Evolutionary conservation across 2,113 vertebrate species (phyloP), one percentile per base, ranked within the genome.

Genomic region (Nannospalax galili): DNA sequence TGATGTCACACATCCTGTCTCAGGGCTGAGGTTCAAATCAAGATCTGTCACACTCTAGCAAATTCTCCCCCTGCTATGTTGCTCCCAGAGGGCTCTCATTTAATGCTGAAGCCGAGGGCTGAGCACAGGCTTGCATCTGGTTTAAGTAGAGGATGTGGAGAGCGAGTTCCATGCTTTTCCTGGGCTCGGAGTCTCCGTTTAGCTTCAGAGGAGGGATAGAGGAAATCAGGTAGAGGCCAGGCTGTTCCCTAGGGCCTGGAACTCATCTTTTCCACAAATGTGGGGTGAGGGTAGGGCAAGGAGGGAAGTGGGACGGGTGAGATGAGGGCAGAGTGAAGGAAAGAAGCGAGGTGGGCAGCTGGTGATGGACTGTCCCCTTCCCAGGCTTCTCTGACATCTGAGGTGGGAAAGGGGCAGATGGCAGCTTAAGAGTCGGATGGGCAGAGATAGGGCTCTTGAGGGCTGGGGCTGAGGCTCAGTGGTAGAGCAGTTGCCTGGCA

Each of bases 1-100:
- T 85, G 62, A 69, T 64, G 58, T 86, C 79, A 93, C 94, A 93
- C 24, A 96, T 92, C 56, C 42, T 82, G 88, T 45, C 73, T 40
- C 67, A n/a, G 67, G 84, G 84, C 77, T 56, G 77, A 78, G 80
- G 70, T 72, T 90, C 87, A 42, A 81, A 56, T 70, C 90, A 42
- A 75, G 69, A 89, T 74, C 72, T 77, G 60, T n/a, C 4, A 3
- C 22, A 42, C 10, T 77, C 35, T 67, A 45, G 92, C 80, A 92
- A 80, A 74, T 85, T 48, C 72, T 82, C 84, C 73, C 70, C n/a
- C 67, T n/a, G 72, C 77, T 90, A n/a, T 81, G 67, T 60, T 62
- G 84, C 79, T 91, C 93, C 80, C 62, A 32, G 85, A 94, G 89
- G 84, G 77, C 93, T 90, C 65, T 42, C 14, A 35, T 84, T 82